A percentile compares a stretch with the other conserved stretches of the same genome.
phyloP scores from a whole-genome alignment of 2,113 vertebrate species.

The Callospermophilus lateralis region DNA sequence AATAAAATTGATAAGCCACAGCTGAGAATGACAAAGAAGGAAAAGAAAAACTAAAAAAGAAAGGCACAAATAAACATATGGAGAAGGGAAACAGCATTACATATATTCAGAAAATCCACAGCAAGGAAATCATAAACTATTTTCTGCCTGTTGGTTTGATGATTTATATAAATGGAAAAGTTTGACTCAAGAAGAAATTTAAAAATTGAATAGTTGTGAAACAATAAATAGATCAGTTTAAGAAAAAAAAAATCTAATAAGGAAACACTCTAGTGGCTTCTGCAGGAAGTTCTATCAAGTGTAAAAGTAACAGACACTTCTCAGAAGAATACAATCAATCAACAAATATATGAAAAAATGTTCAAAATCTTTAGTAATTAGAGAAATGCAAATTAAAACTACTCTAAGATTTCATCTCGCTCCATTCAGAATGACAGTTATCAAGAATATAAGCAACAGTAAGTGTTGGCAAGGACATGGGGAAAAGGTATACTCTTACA shows the following conservation, averaged over 20 bases:
- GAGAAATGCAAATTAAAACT: too few species aligned
- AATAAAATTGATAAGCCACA: neutral
- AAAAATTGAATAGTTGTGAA: neutral
- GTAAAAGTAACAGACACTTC: neutral
- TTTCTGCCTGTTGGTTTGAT: neutral
- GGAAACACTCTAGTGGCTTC: neutral
- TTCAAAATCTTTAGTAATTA: too few species aligned
- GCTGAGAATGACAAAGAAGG: neutral
- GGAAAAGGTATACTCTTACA: too few species aligned
- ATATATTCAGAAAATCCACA: slow-evolving; percentile 31
- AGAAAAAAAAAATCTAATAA: neutral
- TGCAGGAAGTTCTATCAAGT: neutral
- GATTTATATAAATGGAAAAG: neutral
- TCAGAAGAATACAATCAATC: too few species aligned
- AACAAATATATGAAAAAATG: too few species aligned
- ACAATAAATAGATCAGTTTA: neutral
- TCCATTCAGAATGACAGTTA: too few species aligned
- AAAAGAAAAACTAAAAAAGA: neutral
- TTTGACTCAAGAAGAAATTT: neutral
- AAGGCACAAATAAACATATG: neutral
- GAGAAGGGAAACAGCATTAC: neutral
- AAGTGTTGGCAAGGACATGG: too few species aligned
- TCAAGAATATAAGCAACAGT: too few species aligned
- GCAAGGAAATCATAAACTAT: neutral
- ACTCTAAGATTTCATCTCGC: too few species aligned